Percentiles rank a stretch among this genome's conserved stretches.
Conservation (phyloP, 2,113 vertebrate genomes). For the Chloropsis cyanopogon region DNA sequence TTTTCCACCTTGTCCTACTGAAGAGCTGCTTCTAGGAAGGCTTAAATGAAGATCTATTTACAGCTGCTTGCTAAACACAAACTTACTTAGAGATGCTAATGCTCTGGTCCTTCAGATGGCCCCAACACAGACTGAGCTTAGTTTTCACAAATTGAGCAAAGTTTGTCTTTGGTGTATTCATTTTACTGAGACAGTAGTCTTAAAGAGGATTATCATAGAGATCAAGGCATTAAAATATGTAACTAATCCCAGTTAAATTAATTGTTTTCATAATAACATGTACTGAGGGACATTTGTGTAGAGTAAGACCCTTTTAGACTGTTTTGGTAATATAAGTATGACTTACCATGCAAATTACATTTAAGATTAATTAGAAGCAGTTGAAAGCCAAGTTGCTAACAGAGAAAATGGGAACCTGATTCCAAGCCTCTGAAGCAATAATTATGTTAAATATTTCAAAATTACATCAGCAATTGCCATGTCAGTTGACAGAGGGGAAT, state of each 20-base stretch:
- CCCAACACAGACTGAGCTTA: constrained; percentile 14
- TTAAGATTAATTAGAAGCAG: background rate
- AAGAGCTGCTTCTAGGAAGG: constrained; percentile 29
- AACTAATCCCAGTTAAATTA: constrained; percentile 67
- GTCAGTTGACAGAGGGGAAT: background rate
- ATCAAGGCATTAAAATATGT: constrained; percentile 54
- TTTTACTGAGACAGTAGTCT: constrained; percentile 45
- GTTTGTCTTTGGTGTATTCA: constrained; percentile 33
- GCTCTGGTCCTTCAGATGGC: background rate
- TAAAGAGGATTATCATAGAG: constrained; percentile 58
- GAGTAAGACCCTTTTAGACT: background rate
- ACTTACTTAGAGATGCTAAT: constrained; percentile 55
- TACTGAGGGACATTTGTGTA: background rate
- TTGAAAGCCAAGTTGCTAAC: background rate
- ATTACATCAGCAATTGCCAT: background rate
- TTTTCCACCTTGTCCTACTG: constrained; percentile 41
- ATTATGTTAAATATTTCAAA: constrained; percentile 23
- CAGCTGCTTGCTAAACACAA: constrained; percentile 50
- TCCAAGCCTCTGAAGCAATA: constrained; percentile 36
- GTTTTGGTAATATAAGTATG: background rate
- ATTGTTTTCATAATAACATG: constrained; percentile 53
- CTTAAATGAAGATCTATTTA: constrained; percentile 58
- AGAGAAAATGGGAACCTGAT: background rate
- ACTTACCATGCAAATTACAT: background rate
- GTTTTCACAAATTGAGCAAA: constrained; percentile 19